phyloP scores from a whole-genome alignment of 2,888 invertebrate genomes.

The Cephus pulcher region DNA sequence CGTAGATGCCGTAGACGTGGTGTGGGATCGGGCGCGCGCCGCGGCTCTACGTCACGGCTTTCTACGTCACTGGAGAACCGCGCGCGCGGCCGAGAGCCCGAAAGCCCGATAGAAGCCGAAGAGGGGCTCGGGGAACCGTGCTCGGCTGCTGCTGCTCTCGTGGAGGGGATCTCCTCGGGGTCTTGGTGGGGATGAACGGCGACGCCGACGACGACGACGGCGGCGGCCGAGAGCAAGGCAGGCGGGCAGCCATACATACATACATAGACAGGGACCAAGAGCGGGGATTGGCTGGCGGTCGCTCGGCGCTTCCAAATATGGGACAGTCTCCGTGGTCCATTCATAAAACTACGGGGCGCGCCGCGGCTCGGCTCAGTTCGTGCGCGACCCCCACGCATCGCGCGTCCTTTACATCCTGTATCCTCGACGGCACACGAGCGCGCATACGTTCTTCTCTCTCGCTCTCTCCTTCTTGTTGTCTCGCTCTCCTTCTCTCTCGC shows the following conservation, averaged over 20 bases:
- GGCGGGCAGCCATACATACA: conserved; percentile 28
- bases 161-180: conserved; percentile 41
- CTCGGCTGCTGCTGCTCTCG: conserved; percentile 25
- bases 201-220: conserved; percentile 29
- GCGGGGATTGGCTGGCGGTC: conserved; percentile 70
- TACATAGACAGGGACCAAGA: conserved; percentile 41
- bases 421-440: conserved; percentile 15
- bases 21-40: conserved; percentile 45
- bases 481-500: background rate
- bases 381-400: conserved; percentile 68
- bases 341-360: conserved; percentile 84
- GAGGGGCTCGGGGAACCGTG: conserved; percentile 8
- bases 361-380: conserved; percentile 72
- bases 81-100: conserved; percentile 25
- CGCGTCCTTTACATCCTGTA: conserved; percentile 53
- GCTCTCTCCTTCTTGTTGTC: background rate
- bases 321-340: conserved; percentile 81
- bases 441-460: conserved; percentile 5
- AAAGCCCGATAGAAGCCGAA: conserved; percentile 4
- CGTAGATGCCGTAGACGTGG: background rate
- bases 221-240: conserved; percentile 17
- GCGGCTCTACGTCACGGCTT: conserved; percentile 40
- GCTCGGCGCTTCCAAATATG: conserved; percentile 83
- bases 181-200: conserved; percentile 54
- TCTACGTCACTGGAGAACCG: conserved; percentile 55